Base-by-base conservation (phyloP, 2,888 invertebrate genomes). In the Therioaphis trifolii region DNA sequence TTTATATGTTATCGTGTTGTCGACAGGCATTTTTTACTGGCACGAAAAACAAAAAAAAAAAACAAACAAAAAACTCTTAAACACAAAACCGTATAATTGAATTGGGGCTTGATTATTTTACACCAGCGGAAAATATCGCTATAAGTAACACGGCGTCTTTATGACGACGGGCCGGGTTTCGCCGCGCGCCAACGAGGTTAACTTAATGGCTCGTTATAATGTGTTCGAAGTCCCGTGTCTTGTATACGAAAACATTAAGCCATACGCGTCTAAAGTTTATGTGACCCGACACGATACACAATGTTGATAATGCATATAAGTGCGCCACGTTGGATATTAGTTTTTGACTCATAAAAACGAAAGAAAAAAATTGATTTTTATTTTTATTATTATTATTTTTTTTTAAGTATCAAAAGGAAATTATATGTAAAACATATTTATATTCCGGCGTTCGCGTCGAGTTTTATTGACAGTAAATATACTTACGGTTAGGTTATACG, bases 191-290 rank as follows among this genome's bases (percentile, higher is more conserved):
- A 11, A 63, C 40, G 63, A 46, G 76, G 61, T 76, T 61, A 63
- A 61, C 61, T 63, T 63, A 29, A 76, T 63, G 63, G 76, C 43
- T 63, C 63, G 46, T 76, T 76, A 72, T 49, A 63, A 76, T 43
- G 61, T 63, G 63, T 63, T 24, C 27, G 21, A 46, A 76, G 24
- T n/a, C 11, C n/a, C 3, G 46, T 76, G 61, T 46, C 24, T 63
- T 43, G 27, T 63, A n/a, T n/a, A 29, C 58, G 18, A 43, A 76
- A 61, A 76, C 43, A 61, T 76, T 76, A 61, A 76, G 27, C 61
- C 40, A 15, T 46, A 43, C 76, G 24, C 55, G 40, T 58, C 21
- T 55, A 58, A 55, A 43, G 40, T 75, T 75, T 58, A 75, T 75
- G 58, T 15, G 69, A 46, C 69, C 15, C 24, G 24, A 15, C 24